Percentiles rank a stretch among this genome's conserved stretches.
phyloP scores from a whole-genome alignment of 2,888 invertebrate genomes.

The Leptinotarsa haldemani region DNA sequence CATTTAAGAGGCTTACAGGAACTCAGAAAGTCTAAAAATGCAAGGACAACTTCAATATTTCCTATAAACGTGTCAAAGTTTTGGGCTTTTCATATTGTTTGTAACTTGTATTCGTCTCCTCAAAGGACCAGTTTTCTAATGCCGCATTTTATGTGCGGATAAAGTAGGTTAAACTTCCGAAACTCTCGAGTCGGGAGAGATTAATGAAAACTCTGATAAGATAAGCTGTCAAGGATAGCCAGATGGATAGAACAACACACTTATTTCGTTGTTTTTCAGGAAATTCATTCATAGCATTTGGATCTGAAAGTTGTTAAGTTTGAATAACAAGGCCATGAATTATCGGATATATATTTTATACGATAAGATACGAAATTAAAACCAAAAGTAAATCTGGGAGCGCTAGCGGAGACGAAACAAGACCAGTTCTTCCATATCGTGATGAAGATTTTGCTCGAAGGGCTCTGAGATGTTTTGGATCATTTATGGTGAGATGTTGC shows the following conservation, averaged over 20 bases:
- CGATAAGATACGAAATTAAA: neutral
- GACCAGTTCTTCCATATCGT: no score
- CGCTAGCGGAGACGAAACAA: neutral
- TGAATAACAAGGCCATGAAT: neutral
- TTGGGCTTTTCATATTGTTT: conserved; percentile 10
- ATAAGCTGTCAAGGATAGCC: neutral
- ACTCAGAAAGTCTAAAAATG: neutral
- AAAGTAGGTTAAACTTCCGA: conserved; percentile 10
- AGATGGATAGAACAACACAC: conserved; percentile 4
- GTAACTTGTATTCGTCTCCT: conserved; percentile 1
- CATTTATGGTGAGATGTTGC: no score
- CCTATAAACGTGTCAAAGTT: conserved; percentile 12
- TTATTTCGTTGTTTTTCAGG: neutral
- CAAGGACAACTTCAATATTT: neutral
- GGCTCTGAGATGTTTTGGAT: no score
- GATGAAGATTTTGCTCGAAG: no score
- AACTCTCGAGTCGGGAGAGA: conserved; percentile 1
- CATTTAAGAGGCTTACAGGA: neutral
- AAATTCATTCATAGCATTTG: neutral
- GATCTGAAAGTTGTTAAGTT: neutral
- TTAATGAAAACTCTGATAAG: conserved; percentile 13
- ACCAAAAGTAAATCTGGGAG: neutral
- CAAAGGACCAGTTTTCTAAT: neutral
- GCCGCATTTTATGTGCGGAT: neutral
- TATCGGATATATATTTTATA: neutral